Evolutionary conservation across 2,888 invertebrate species (phyloP), one percentile per base, ranked within the genome.

Genomic region (Monochamus alternatus): DNA sequence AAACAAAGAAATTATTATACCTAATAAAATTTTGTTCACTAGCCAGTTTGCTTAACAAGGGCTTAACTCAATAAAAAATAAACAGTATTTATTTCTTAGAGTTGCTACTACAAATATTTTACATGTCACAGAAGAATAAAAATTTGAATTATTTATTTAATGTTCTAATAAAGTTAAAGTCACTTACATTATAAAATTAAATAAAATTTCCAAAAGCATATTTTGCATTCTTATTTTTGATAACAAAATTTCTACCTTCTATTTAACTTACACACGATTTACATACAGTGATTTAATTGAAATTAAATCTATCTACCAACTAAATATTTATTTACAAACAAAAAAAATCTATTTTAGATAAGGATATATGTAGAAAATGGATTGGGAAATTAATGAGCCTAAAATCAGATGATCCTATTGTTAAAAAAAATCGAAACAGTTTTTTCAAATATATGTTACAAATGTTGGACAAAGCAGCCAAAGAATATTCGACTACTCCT

Each of bases 401-500:
- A 71, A 87, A 89, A 69, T 89, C 90, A 0, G 84, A 87, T 22
- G 89, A 90, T 78, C 80, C 89, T 3, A 87, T 87, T 38, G 91
- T 91, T 0, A 92, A 92, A 82, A 89, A 87, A 76, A 89, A 91
- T 81, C 89, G 91, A 44, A 92, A 92, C 81, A 86, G 86, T 7
- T 92, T 92, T 83, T 89, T 92, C 82, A 88, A 89, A 59, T 92
- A 91, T 78, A 89, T 90, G 84, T 80, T 92, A 67, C 85, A 85
- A 22, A 85, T 89, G 47, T 79, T 89, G 71, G 85, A 87, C 68
- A 86, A 85, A 69, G 87, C 86, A 3, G 80, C 86, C 3, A 78
- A 85, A 62, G 84, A 84, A 70, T 80, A 79, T n/a, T 71, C 76
- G 0, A 38, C 31, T 64, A 65, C 65, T 59, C 76, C 77, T 0